Evolutionary conservation across 2,797 vertebrate species (phyloP).

Genomic region (Acanthis flammea): DNA sequence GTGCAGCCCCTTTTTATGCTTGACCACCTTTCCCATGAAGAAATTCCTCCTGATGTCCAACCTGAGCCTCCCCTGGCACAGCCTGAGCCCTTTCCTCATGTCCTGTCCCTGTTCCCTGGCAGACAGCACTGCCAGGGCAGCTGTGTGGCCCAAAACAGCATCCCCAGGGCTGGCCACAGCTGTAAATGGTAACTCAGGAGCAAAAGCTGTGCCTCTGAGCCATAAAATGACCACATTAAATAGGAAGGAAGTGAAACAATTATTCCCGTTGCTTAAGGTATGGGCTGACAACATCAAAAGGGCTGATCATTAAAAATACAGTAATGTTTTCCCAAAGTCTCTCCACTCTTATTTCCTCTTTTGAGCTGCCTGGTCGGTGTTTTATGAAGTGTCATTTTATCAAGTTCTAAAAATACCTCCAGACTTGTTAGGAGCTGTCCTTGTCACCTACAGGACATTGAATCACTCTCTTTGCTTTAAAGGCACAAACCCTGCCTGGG

Average conservation of each 20-base stretch:
- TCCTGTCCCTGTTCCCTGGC: not conserved
- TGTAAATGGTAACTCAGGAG: constrained; percentile 2
- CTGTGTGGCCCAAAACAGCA: not conserved
- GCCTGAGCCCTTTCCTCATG: accelerated
- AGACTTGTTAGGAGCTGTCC: not conserved
- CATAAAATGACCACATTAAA: constrained; percentile 47
- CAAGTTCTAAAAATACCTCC: constrained; percentile 16
- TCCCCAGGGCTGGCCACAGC: not conserved
- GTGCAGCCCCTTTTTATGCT: accelerated
- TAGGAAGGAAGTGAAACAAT: constrained; percentile 70
- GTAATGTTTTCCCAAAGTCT: constrained; percentile 30
- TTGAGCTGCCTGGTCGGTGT: not conserved
- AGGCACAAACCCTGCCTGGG: not conserved
- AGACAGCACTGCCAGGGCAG: not conserved
- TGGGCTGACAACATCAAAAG: constrained; percentile 54
- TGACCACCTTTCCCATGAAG: accelerated
- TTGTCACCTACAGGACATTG: not conserved
- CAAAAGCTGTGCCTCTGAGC: constrained; percentile 7
- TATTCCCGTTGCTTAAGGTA: constrained; percentile 47
- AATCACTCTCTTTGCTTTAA: not conserved
- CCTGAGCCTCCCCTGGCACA: not conserved
- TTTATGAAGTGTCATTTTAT: constrained; percentile 9
- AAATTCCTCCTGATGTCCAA: not conserved
- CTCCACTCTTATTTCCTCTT: constrained; percentile 24
- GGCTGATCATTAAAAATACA: constrained; percentile 38